Evolutionary conservation across 2,797 vertebrate species (phyloP), one percentile per base, ranked within the genome.

Genomic region (Picus viridis): DNA sequence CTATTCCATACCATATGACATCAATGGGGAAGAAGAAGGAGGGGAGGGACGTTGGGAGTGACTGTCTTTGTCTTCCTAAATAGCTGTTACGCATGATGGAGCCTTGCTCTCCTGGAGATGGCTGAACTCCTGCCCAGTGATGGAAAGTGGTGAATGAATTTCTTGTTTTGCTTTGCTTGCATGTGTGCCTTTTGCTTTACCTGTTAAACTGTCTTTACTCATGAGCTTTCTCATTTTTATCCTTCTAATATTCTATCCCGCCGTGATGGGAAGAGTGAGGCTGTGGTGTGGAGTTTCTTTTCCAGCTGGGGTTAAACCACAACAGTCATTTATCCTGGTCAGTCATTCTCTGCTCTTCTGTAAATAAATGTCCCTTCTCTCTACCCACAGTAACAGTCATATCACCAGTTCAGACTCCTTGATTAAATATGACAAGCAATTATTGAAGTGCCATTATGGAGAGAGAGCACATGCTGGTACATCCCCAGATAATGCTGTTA

Each of bases 391-490:
- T 49, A 79, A 51, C 16, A 79, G 51, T 18, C 70, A 32, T 34
- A 86, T 57, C 53, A 56, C 12, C 45, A 47, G 56, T 27, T 87
- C 51, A 79, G 43, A 27, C 10, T 87, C 18, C 15, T 45, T 85
- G 59, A 74, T 89, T 91, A 81, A 81, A 74, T 73, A 90, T 79
- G 76, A 85, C 83, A 85, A 56, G 69, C 76, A 76, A 72, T 86
- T 83, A 90, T 62, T 67, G 68, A 71, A 86, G 45, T 88, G 56
- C 16, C 53, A 29, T 90, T 83, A n/a, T 41, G 77, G 58, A 79
- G 57, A 57, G 72, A 59, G 7, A 64, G 18, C 69, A 68, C 51
- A 47, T 64, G 63, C 54, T 51, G 8, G 8, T 79, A 22, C 36
- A 36, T 76, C 47, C 65, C 19, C 41, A n/a, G 41, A 65, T 29